Evolutionary conservation across 2,113 vertebrate species (phyloP).

Genomic region (Talpa occidentalis): DNA sequence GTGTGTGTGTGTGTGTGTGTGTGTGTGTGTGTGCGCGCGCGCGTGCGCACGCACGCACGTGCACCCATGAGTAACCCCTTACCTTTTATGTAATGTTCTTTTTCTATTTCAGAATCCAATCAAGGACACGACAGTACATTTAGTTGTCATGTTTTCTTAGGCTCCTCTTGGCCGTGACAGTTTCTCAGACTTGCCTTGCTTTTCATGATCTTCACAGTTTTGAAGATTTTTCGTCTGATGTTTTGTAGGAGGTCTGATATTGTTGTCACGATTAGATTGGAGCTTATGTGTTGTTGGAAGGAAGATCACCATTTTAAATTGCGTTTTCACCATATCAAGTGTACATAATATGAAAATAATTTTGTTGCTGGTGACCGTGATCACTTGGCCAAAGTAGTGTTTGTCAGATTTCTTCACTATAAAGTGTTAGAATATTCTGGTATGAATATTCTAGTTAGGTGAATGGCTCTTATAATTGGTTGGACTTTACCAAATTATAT

Average conservation of each 20-base stretch:
- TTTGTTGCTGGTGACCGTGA: not conserved
- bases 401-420: not conserved
- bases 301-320: not conserved
- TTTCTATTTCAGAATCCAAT: not conserved
- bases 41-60: too few species aligned
- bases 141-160: not conserved
- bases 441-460: not conserved
- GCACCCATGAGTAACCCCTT: not conserved
- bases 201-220: slow-evolving; percentile 12
- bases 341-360: not conserved
- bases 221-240: not conserved
- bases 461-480: not conserved
- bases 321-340: not conserved
- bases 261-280: not conserved
- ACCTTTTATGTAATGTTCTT: not conserved
- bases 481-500: not conserved
- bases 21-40: too few species aligned
- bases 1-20: not conserved
- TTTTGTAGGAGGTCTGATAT: not conserved
- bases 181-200: slow-evolving; percentile 8
- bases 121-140: not conserved
- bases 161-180: not conserved
- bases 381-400: not conserved
- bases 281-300: not conserved
- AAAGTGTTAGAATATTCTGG: not conserved